Percentiles rank a stretch among this genome's conserved stretches.
Conservation (phyloP, 2,888 invertebrate genomes). For the Lutraria lutraria region DNA sequence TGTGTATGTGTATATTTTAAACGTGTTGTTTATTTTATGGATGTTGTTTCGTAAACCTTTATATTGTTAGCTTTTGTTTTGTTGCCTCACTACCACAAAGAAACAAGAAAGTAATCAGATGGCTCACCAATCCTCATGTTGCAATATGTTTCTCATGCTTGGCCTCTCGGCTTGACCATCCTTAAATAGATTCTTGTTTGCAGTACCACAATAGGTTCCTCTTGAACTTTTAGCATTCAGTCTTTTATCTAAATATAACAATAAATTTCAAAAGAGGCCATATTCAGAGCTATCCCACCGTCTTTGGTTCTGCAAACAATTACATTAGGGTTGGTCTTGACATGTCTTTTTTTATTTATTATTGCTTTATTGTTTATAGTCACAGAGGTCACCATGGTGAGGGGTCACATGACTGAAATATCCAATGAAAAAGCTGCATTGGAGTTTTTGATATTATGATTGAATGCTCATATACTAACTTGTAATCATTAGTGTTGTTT, state of each 20-base stretch:
- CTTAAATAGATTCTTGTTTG: too few species aligned
- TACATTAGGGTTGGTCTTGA: too few species aligned
- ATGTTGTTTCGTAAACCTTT: background rate
- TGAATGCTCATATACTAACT: too few species aligned
- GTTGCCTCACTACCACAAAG: background rate
- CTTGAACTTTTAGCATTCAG: too few species aligned
- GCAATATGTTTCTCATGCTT: background rate
- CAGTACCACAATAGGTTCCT: too few species aligned
- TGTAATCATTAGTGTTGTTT: background rate
- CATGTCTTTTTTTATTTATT: background rate
- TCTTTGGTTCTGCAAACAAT: too few species aligned
- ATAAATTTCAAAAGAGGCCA: too few species aligned
- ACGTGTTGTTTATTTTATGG: background rate
- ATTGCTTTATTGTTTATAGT: slow-evolving; percentile 10
- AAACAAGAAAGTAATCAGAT: background rate
- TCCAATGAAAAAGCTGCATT: slow-evolving; percentile 11
- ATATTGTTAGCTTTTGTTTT: background rate
- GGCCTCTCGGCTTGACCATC: background rate
- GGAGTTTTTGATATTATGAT: background rate
- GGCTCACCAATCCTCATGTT: background rate
- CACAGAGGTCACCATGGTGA: background rate
- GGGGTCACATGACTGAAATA: slow-evolving; percentile 7
- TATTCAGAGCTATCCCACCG: too few species aligned
- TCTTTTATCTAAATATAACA: too few species aligned
- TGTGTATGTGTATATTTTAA: background rate